These are phyloP conservation scores for Agrilus planipennis DNA, from an alignment of 1,140 invertebrate genomes.

Conservation along the genomic window DNA sequence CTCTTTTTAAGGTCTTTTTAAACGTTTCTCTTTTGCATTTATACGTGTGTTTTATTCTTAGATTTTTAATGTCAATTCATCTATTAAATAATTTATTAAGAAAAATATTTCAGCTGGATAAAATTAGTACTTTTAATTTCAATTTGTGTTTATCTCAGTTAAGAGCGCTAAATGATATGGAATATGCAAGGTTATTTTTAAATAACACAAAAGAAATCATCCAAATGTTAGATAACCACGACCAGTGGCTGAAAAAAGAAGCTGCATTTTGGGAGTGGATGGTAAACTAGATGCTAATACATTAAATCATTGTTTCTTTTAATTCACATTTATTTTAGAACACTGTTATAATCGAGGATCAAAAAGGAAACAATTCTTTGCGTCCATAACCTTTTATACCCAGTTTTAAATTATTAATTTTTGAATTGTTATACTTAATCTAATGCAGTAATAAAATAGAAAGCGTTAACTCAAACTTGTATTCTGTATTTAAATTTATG, in stretches of 20 bases:
- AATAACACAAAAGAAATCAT: conserved; percentile 5
- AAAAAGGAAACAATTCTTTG: too few species aligned
- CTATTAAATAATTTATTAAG: neutral
- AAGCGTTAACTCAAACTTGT: too few species aligned
- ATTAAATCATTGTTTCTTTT: too few species aligned
- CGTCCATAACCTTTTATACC: too few species aligned
- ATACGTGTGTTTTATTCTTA: neutral
- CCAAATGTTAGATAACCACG: conserved; percentile 7
- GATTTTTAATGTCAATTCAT: conserved; percentile 2
- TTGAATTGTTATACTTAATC: too few species aligned
- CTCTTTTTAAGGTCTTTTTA: neutral
- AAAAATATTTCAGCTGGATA: conserved; percentile 5
- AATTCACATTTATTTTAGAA: too few species aligned
- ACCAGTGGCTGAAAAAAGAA: conserved; percentile 11
- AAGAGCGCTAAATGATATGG: conserved; percentile 6
- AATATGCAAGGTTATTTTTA: conserved; percentile 7
- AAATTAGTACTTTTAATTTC: neutral
- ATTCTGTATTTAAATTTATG: too few species aligned
- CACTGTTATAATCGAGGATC: too few species aligned
- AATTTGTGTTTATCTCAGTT: neutral
- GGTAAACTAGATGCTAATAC: conserved; percentile 6
- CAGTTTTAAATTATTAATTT: too few species aligned
- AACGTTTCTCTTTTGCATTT: neutral
- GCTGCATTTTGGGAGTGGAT: conserved; percentile 15
- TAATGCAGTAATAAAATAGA: too few species aligned